Evolutionary conservation across 2,797 vertebrate species (phyloP), one percentile per base, ranked within the genome.

Genomic region (Masticophis lateralis): DNA sequence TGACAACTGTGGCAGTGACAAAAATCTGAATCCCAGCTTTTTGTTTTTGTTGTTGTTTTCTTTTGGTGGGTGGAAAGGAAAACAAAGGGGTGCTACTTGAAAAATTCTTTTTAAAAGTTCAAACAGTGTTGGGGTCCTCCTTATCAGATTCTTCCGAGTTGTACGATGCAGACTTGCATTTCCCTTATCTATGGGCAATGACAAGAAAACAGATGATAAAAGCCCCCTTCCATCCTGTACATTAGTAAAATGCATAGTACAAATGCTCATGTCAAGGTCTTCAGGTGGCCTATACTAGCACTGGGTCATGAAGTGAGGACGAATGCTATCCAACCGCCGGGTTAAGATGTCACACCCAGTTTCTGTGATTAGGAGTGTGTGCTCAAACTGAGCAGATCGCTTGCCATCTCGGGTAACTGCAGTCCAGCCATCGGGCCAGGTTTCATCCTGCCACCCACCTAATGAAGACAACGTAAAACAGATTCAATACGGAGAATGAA

Each of bases 401-500:
- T 98, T 99, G 32, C 99, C 99, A 0, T 99, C 99, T 95, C 99
- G 97, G 1, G 99, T 99, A 92, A 99, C 99, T 0, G 99, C 99
- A 0, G 99, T 99, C 99, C 99, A 99, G 27, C 99, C 99, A 22
- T 99, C 99, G 0, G 99, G 99, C 99, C 99, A 99, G 1, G 99
- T 99, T 97, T 99, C 99, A 16, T 99, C 99, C 94, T 99, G 99
- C 99, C 99, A 99, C 37, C 99, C 99, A 90, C 99, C 99, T 99
- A 83, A 59, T 53, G 25, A 94, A 86, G 51, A 66, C 18, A 37
- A 60, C 5, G 27, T 25, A 86, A 59, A 51, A 91, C 9, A 79
- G 43, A 47, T 47, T 83, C 74, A 83, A 25, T 43, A 47, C 4
- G 0, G 51, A 53, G 51, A 47, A 83, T 25, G 37, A 25, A 43